Base-by-base conservation (phyloP, 2,888 invertebrate species). In the Pyrocoelia pectoralis region DNA sequence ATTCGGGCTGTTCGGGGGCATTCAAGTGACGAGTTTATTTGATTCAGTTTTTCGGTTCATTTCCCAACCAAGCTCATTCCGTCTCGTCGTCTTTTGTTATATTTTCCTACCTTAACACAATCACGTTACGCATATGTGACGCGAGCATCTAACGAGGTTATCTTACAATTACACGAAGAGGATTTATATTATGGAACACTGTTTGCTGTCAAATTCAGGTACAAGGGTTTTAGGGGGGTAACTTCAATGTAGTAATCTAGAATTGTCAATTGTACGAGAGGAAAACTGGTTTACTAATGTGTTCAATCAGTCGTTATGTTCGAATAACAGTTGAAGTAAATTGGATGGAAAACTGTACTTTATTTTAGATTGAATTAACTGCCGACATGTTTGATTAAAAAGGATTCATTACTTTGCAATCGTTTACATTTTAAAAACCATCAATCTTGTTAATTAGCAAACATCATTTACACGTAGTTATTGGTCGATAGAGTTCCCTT, bases 1-100 rank as follows among this genome's bases (percentile, higher is more conserved):
- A 56, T 51, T 56, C 63, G 66, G 69, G 65, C 63, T 67, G 68
- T 67, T 61, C 65, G 68, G 65, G 66, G 68, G 67, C 70, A 72
- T 70, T 71, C 70, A 57, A 69, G 68, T 74, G 76, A 74, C 73
- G 68, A 73, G 73, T 74, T 76, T 75, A 75, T 76, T 75, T 72
- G 75, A 75, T 75, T 75, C 74, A 70, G 67, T 69, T 59, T 63
- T 64, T 69, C 66, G 72, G 68, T 70, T 69, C 68, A 72, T 72
- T 71, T 69, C 71, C 70, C 69, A 14, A 41, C 53, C 29, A 52
- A 60, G 51, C 56, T 56, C 53, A 56, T 65, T 65, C 56, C 60
- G 60, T 59, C 46, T n/a, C n/a, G n/a, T n/a, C n/a, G n/a, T n/a
- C n/a, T n/a, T n/a, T n/a, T 55, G 40, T 56, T 60, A 49, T 59